phyloP scores from a whole-genome alignment of 2,888 invertebrate genomes.

The Standfussiana lucernea region DNA sequence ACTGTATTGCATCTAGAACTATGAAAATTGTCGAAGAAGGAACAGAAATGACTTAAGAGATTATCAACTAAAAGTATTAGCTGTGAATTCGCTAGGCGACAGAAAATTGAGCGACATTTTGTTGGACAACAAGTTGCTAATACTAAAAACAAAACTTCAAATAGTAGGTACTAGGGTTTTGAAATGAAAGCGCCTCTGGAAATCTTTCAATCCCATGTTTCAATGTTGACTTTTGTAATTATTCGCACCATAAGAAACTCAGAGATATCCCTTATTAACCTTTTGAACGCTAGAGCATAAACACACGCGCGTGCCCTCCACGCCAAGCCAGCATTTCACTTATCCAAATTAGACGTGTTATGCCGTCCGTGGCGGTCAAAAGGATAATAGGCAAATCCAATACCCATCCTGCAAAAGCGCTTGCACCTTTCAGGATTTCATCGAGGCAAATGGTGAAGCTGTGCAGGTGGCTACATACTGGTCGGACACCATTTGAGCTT shows the following conservation, averaged over 20 bases:
- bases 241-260: background rate
- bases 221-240: background rate
- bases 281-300: no score
- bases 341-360: no score
- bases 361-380: no score
- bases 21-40: slow-evolving; percentile 32
- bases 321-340: no score
- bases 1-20: slow-evolving; percentile 19
- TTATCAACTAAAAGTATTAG: slow-evolving; percentile 11
- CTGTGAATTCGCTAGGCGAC: slow-evolving; percentile 17
- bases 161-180: background rate
- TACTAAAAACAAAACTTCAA: background rate
- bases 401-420: no score
- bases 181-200: background rate
- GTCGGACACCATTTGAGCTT: no score
- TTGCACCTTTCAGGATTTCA: no score
- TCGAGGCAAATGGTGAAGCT: no score
- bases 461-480: no score
- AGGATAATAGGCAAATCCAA: no score
- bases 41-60: slow-evolving; percentile 39
- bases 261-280: background rate
- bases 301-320: no score
- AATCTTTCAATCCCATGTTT: background rate
- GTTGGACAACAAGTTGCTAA: background rate
- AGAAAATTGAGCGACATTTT: background rate